Evolutionary conservation across 2,888 invertebrate species (phyloP).

Genomic region (Eupithecia subumbrata): DNA sequence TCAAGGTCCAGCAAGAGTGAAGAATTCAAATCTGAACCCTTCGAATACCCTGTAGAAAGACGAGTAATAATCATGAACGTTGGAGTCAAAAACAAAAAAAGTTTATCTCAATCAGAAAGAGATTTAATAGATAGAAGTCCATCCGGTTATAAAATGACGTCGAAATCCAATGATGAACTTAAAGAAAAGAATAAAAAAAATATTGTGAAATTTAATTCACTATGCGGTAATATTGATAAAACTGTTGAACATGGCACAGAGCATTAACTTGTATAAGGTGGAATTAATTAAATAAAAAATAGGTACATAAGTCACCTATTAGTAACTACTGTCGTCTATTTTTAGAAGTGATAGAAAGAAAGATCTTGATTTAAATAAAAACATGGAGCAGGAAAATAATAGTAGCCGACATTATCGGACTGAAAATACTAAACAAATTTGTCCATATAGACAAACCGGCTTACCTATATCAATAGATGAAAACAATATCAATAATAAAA

Average conservation of each 20-base stretch:
- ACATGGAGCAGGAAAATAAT: neutral
- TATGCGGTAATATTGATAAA: conserved; percentile 6
- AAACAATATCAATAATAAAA: neutral
- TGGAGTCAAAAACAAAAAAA: neutral
- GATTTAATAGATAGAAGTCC: conserved; percentile 14
- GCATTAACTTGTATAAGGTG: neutral
- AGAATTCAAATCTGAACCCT: neutral
- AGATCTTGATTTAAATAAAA: neutral
- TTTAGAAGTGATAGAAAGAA: neutral
- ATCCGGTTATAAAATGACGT: neutral
- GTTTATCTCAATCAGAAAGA: conserved; percentile 29
- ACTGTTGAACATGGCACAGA: neutral
- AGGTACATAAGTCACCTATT: neutral
- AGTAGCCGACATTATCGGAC: neutral
- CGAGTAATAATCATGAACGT: neutral
- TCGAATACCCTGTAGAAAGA: neutral
- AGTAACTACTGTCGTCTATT: neutral
- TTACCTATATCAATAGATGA: neutral
- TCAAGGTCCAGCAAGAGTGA: neutral
- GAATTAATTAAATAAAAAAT: neutral
- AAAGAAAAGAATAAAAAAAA: conserved; percentile 7
- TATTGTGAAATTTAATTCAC: conserved; percentile 17
- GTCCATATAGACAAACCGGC: neutral
- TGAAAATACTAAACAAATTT: neutral
- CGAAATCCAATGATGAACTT: conserved; percentile 19